Conservation (phyloP, 64 coral and sea anemone species). For the Porites lutea region DNA sequence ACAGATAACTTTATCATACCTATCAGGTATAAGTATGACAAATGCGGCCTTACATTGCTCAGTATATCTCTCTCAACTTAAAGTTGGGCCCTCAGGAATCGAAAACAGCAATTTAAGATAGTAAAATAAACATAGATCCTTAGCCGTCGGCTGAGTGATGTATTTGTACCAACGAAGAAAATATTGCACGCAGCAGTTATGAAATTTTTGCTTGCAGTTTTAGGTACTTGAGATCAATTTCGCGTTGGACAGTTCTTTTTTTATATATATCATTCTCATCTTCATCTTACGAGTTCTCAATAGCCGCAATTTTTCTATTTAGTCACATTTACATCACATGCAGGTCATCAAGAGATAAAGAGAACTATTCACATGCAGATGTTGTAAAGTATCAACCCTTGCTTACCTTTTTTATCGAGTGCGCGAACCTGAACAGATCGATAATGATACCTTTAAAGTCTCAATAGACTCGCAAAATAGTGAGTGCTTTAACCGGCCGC, state of each 20-base stretch:
- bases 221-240: too few relatives aligned
- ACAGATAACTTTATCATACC: not conserved
- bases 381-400: not conserved
- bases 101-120: slow-evolving; percentile 20
- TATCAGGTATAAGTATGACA: not conserved
- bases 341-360: not conserved
- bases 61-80: not conserved
- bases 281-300: not conserved
- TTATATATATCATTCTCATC: not conserved
- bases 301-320: slow-evolving; percentile 10
- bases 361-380: not conserved
- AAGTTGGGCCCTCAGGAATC: slow-evolving; percentile 17
- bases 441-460: not conserved
- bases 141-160: not conserved
- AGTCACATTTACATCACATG: slow-evolving; percentile 4
- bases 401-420: slow-evolving; percentile 21
- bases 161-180: not conserved
- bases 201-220: too few relatives aligned
- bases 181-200: too few relatives aligned
- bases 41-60: not conserved
- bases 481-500: not conserved
- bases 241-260: too few relatives aligned
- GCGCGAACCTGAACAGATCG: not conserved
- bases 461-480: not conserved
- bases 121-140: not conserved